Evolutionary conservation across 2,888 invertebrate species (phyloP).

Genomic region (Germaria angustata): DNA sequence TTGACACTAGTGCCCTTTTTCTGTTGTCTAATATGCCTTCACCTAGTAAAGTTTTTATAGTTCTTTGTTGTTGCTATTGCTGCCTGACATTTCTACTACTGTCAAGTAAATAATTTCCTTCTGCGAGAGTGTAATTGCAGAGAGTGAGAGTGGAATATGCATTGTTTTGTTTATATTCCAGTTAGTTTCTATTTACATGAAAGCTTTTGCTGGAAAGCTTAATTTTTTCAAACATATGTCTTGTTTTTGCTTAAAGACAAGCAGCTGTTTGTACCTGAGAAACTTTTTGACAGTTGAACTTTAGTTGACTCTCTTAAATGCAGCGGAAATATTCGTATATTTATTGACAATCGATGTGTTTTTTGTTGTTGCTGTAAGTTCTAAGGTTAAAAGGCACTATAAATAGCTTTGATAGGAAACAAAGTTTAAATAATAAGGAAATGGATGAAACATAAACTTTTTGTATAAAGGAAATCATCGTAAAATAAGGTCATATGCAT

Average conservation of each 20-base stretch:
- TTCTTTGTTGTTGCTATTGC: slow-evolving; percentile 23
- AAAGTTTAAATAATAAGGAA: not conserved
- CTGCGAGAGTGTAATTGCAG: not conserved
- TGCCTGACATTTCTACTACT: slow-evolving; percentile 5
- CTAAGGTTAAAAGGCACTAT: slow-evolving; percentile 28
- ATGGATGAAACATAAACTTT: not conserved
- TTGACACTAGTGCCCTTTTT: slow-evolving; percentile 60
- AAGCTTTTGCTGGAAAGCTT: slow-evolving; percentile 46
- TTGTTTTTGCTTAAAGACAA: slow-evolving; percentile 11
- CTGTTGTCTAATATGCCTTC: slow-evolving; percentile 46
- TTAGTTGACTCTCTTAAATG: slow-evolving; percentile 28
- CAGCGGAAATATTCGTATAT: slow-evolving; percentile 24
- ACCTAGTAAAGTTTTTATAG: slow-evolving; percentile 48
- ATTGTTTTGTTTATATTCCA: slow-evolving; percentile 64
- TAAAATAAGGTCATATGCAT: not conserved
- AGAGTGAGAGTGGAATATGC: slow-evolving; percentile 32
- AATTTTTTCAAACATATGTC: slow-evolving; percentile 21
- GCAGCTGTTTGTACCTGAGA: slow-evolving; percentile 54
- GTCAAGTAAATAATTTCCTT: not conserved
- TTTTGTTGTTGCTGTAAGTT: not conserved
- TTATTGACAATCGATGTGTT: slow-evolving; percentile 15
- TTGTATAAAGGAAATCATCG: not conserved
- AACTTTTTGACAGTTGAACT: slow-evolving; percentile 34
- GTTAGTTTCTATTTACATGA: slow-evolving; percentile 27
- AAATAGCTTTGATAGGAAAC: not conserved